Base-by-base conservation (phyloP, 2,888 invertebrate species). In the Aradus depressus region DNA sequence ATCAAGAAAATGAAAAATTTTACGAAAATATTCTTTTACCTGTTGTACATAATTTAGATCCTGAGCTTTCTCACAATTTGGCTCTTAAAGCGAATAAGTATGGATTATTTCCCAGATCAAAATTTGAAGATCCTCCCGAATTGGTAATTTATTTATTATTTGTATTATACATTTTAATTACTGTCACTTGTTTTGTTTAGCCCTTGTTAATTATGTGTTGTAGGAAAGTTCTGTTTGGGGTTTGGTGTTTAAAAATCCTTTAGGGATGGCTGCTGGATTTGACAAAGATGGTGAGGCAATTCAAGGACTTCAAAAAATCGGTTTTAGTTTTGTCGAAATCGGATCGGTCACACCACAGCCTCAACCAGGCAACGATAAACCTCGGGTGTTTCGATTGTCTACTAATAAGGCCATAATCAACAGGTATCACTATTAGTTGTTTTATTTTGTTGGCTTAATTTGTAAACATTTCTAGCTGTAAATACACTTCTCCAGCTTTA, bases 241-340 rank as follows among this genome's bases (percentile, higher is more conserved):
- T 19, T 72, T 78, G 55, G 67, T 79, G 12, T 77, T 98, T 55
- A 72, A 75, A 49, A 96, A 93, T 71, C 97, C 97, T 0, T 69
- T 98, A 60, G 97, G 98, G n/a, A 80, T 98, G 63, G 97, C 97
- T 22, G 98, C 97, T 51, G 98, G 97, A 4, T 97, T 97, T 71
- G 98, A 98, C 68, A 98, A 99, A 68, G 82, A 97, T 69, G 96
- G 83, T 4, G 93, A 96, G 72, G 92, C 89, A 19, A 74, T 95
- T 2, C 68, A 79, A 61, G 88, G 90, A 1, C 69, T 98, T 32
- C 74, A 78, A 55, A 79, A 81, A 62, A 70, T 91, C 51, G 97
- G 97, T 0, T 96, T 98, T 70, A 88, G 96, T 4, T 89, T 95
- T 67, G 80, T 97, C 19, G 97, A 98, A 76, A 80, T 98, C 61